These are phyloP conservation scores for Hypsopygia costalis DNA, from an alignment of 2,888 invertebrate species.

Conservation along the genomic window DNA sequence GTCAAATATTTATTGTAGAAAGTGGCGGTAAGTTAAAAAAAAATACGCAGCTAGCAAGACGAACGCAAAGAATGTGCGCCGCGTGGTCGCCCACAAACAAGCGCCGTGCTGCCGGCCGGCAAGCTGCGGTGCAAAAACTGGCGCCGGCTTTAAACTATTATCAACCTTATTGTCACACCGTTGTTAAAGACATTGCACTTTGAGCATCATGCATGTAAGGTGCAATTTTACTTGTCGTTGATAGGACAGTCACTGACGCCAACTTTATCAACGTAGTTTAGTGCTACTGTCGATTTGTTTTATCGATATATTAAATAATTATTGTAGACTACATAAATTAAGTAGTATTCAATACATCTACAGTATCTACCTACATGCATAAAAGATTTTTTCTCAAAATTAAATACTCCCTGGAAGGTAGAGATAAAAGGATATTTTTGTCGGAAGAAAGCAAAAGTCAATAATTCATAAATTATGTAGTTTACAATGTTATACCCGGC, in stretches of 20 bases:
- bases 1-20: conserved; percentile 28
- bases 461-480: too few relatives aligned
- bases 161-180: conserved; percentile 21
- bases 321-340: too few relatives aligned
- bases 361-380: too few relatives aligned
- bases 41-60: conserved; percentile 17
- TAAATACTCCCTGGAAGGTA: too few relatives aligned
- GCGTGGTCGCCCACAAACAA: conserved; percentile 24
- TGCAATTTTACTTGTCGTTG: not conserved
- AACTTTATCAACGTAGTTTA: not conserved
- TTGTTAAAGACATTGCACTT: conserved; percentile 3
- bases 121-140: conserved; percentile 33
- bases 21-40: conserved; percentile 28
- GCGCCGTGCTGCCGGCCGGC: conserved; percentile 32
- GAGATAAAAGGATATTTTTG: too few relatives aligned
- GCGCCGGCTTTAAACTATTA: conserved; percentile 22
- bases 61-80: conserved; percentile 40
- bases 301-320: too few relatives aligned
- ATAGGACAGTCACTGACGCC: not conserved
- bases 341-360: too few relatives aligned
- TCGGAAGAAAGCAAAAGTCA: too few relatives aligned
- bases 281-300: not conserved
- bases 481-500: too few relatives aligned
- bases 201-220: not conserved
- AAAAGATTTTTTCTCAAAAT: too few relatives aligned